phyloP scores from a whole-genome alignment of 2,888 invertebrate genomes.

The Zaprionus lineosus region DNA sequence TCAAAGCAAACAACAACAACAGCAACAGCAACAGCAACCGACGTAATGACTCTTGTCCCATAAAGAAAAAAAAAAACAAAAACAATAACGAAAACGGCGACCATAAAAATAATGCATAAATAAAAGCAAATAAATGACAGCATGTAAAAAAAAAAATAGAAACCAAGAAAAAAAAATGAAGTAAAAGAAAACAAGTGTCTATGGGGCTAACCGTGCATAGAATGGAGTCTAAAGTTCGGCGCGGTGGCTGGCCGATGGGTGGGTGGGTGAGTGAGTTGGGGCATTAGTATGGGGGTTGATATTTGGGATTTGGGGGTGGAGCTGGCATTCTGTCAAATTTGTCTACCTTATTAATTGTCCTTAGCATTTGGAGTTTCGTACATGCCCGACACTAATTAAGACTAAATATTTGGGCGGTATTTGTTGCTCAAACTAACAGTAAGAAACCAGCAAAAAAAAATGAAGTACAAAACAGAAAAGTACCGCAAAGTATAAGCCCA shows the following conservation, averaged over 20 bases:
- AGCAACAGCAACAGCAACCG: slow-evolving; percentile 24
- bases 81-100: slow-evolving; percentile 14
- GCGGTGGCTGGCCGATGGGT: slow-evolving; percentile 5
- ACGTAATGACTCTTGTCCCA: slow-evolving; percentile 65
- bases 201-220: slow-evolving; percentile 17
- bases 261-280: slow-evolving; percentile 16
- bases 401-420: slow-evolving; percentile 56
- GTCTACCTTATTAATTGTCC: slow-evolving; percentile 71
- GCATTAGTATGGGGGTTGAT: too few relatives aligned
- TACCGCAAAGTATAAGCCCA: too few relatives aligned
- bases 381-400: slow-evolving; percentile 60
- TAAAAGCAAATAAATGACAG: slow-evolving; percentile 74
- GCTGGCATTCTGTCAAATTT: slow-evolving; percentile 76
- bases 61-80: slow-evolving; percentile 48
- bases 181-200: slow-evolving; percentile 32
- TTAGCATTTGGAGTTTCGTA: slow-evolving; percentile 45
- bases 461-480: too few relatives aligned
- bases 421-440: slow-evolving; percentile 40
- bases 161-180: slow-evolving; percentile 8
- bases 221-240: slow-evolving; percentile 43
- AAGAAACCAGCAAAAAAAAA: slow-evolving; percentile 3
- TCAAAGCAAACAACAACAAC: slow-evolving; percentile 63
- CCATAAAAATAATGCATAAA: slow-evolving; percentile 77
- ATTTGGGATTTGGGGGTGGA: too few relatives aligned
- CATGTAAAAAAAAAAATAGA: slow-evolving; percentile 53